phyloP scores from a whole-genome alignment of 2,797 vertebrate genomes.

The Anguilla obscura region DNA sequence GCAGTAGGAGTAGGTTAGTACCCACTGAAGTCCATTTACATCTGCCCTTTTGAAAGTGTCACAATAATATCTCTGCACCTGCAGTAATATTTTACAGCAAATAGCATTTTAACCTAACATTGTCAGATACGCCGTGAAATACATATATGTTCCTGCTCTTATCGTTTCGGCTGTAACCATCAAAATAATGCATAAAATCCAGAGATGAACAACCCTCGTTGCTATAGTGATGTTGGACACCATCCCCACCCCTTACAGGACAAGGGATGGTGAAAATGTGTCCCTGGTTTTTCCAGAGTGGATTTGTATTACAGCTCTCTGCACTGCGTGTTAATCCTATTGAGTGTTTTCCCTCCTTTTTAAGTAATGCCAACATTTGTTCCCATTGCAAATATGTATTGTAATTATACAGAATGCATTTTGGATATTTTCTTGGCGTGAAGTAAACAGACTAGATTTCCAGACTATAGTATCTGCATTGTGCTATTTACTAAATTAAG shows the following conservation, averaged over 20 bases:
- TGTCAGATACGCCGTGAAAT: not conserved
- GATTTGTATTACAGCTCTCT: not conserved
- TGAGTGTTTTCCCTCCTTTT: not conserved
- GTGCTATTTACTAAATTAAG: conserved; percentile 1
- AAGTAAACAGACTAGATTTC: not conserved
- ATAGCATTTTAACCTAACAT: not conserved
- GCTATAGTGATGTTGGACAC: not conserved
- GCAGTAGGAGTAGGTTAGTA: not conserved
- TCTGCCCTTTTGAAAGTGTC: not conserved
- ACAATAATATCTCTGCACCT: not conserved
- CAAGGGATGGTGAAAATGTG: not conserved
- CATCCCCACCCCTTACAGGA: not conserved
- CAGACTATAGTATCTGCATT: not conserved
- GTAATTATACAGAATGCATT: not conserved
- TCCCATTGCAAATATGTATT: not conserved
- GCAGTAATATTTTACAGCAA: not conserved
- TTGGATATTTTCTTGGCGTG: not conserved
- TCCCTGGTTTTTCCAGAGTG: not conserved
- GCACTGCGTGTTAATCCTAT: not conserved
- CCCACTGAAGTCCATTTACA: not conserved
- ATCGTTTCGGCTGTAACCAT: not conserved
- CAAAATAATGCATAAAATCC: not conserved
- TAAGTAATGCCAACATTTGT: not conserved
- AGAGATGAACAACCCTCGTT: not conserved
- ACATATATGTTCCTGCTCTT: not conserved